Evolutionary conservation across 1,140 invertebrate species (phyloP), one percentile per base, ranked within the genome.

Genomic region (Drosophila kurseongensis): DNA sequence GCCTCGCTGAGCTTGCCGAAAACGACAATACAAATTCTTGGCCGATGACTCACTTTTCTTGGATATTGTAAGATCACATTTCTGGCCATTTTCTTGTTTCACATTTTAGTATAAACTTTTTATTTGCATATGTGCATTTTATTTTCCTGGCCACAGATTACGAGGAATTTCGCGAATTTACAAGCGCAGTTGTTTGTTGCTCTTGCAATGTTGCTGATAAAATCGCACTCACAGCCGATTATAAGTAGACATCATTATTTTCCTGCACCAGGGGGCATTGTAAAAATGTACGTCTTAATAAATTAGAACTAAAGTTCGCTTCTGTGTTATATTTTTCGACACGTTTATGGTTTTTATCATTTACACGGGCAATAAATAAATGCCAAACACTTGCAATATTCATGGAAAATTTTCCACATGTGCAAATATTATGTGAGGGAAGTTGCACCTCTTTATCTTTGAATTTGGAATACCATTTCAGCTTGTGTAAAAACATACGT

Each of bases 281-380:
- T 8, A 32, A 9, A 55, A 13, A 38, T 14, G 14, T 18, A 16
- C 13, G 42, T 44, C 16, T 44, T 44, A 0, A 52, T 32, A 18
- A 41, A 29, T 32, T 58, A 7, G 7, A 29, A 58, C 6, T 0
- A 14, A 32, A 42, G 29, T 23, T 1, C 38, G 5, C 16, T 35
- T 5, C 13, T 36, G 18, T 10, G 55, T 14, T 10, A 41, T 29
- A 16, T n/a, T 59, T n/a, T n/a, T 14, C 5, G 13, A 16, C 13
- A 35, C 9, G 12, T 63, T 40, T 14, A 40, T 60, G 61, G 29
- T 44, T 63, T 63, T 36, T 63, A 63, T 63, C 51, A 36, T 61
- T 62, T 16, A 45, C 41, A 27, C 41, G 16, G 16, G 27, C 61
- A 61, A 65, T 45, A 45, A 32, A 60, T 42, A 44, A 65, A 36